Conservation (phyloP, 2,797 vertebrate genomes). For the Eutrigla gurnardus region DNA sequence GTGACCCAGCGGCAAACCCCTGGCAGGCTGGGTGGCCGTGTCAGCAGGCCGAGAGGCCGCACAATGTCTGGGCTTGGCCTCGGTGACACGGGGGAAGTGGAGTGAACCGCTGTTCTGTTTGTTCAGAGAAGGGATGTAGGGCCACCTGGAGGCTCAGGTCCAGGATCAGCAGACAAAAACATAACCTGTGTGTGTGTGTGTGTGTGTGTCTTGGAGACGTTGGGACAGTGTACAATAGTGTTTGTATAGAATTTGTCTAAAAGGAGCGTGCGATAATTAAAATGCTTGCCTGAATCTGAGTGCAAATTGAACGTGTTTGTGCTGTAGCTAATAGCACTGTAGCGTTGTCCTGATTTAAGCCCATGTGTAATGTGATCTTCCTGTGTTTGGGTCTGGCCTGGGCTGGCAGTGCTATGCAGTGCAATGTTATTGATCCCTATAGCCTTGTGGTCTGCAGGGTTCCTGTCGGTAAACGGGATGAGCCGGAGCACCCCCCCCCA, state of each 20-base stretch:
- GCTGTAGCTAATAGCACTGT: constrained; percentile 37
- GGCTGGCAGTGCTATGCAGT: constrained; percentile 67
- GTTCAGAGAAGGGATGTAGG: constrained; percentile 69
- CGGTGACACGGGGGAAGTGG: constrained; percentile 70
- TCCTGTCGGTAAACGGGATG: constrained; percentile 81
- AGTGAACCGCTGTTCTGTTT: constrained; percentile 68
- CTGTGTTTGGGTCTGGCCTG: constrained; percentile 76
- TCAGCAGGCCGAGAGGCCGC: constrained; percentile 60
- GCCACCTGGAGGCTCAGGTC: constrained; percentile 72
- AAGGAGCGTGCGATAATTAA: constrained; percentile 16
- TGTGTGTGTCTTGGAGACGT: constrained; percentile 23
- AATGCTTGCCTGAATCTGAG: constrained; percentile 28
- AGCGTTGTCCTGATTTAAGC: constrained; percentile 57
- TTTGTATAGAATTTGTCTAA: constrained; percentile 12
- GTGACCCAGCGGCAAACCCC: constrained; percentile 70
- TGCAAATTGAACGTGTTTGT: constrained; percentile 49
- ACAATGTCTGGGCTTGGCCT: constrained; percentile 75
- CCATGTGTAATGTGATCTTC: constrained; percentile 76
- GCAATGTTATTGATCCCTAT: constrained; percentile 78
- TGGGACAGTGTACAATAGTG: not conserved
- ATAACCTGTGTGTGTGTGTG: constrained; percentile 38
- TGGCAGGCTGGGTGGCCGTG: constrained; percentile 66
- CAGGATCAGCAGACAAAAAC: constrained; percentile 59
- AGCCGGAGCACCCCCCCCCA: constrained; percentile 66
- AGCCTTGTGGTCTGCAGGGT: constrained; percentile 77